Percentiles rank a stretch among this genome's conserved stretches.
phyloP scores from a whole-genome alignment of 2,888 invertebrate genomes.

The Odiellus spinosus region DNA sequence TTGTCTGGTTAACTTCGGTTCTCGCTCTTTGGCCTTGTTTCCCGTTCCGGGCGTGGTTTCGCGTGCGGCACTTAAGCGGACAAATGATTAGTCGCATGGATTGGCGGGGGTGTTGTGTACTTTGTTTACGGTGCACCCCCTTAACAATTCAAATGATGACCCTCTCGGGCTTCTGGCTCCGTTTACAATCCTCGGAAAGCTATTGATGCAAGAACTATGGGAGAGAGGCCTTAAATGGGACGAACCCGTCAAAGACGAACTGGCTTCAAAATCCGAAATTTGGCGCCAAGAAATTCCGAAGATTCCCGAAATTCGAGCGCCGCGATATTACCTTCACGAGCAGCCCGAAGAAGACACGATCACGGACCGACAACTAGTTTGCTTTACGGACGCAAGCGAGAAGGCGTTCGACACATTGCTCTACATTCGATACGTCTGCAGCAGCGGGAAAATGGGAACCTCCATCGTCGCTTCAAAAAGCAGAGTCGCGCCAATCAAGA shows the following conservation, averaged over 20 bases:
- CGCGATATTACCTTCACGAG: constrained; percentile 3
- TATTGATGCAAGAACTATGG: constrained; percentile 22
- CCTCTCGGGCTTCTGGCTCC: constrained; percentile 17
- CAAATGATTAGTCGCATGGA: no score
- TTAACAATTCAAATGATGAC: no score
- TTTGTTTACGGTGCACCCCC: no score
- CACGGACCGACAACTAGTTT: no score
- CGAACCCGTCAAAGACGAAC: constrained; percentile 11
- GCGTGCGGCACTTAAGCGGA: no score
- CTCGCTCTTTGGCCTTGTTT: no score
- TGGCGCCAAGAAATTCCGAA: background rate
- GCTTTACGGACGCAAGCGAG: constrained; percentile 20
- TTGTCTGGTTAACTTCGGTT: no score
- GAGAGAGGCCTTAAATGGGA: constrained; percentile 19
- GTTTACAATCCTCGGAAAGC: constrained; percentile 8
- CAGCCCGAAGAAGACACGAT: background rate
- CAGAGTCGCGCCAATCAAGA: constrained; percentile 20
- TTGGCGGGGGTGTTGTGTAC: no score
- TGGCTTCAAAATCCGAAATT: constrained; percentile 1
- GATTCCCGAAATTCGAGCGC: constrained; percentile 1
- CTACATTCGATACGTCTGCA: constrained; percentile 15
- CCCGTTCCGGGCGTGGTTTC: no score
- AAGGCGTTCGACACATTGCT: constrained; percentile 18
- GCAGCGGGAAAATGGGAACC: no score
- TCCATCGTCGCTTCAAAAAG: no score